Percentiles rank a stretch among this genome's conserved stretches.
Conservation (phyloP, 2,113 vertebrate species). For the Myanophis thanlyinensis region DNA sequence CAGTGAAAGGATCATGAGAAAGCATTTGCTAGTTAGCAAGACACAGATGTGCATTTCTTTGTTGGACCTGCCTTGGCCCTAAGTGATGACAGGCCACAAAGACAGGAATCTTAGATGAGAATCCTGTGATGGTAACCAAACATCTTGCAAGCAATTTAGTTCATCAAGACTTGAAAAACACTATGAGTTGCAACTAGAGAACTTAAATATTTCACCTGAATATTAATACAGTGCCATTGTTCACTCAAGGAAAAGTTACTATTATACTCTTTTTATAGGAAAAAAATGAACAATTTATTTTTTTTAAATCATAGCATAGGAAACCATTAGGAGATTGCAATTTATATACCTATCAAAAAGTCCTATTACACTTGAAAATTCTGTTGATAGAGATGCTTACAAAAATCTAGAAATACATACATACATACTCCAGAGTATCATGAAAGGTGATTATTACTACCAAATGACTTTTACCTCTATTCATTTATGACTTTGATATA, state of each 20-base stretch:
- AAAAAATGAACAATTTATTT: not conserved
- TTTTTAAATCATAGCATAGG: not conserved
- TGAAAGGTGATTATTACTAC: not conserved
- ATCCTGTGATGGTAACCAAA: slow-evolving; percentile 56
- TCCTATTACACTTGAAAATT: not conserved
- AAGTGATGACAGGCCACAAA: slow-evolving; percentile 41
- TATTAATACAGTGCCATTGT: slow-evolving; percentile 24
- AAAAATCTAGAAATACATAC: not conserved
- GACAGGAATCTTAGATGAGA: slow-evolving; percentile 46
- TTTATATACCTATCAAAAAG: not conserved
- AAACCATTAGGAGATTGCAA: not conserved
- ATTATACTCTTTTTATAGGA: slow-evolving; percentile 17
- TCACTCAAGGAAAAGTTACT: slow-evolving; percentile 39
- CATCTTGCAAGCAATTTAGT: slow-evolving; percentile 60
- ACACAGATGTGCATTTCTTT: slow-evolving; percentile 54
- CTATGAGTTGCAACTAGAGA: slow-evolving; percentile 39
- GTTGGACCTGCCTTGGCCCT: slow-evolving; percentile 48
- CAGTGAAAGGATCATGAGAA: slow-evolving; percentile 44
- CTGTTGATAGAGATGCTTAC: not conserved
- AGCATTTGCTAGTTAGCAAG: slow-evolving; percentile 31
- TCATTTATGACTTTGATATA: not conserved
- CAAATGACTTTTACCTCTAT: not conserved
- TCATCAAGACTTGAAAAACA: slow-evolving; percentile 44
- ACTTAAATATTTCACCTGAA: slow-evolving; percentile 32
- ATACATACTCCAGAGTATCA: not conserved